These are phyloP conservation scores for Plagiodera versicolora DNA, from an alignment of 2,888 invertebrate genomes.

Conservation along the genomic window DNA sequence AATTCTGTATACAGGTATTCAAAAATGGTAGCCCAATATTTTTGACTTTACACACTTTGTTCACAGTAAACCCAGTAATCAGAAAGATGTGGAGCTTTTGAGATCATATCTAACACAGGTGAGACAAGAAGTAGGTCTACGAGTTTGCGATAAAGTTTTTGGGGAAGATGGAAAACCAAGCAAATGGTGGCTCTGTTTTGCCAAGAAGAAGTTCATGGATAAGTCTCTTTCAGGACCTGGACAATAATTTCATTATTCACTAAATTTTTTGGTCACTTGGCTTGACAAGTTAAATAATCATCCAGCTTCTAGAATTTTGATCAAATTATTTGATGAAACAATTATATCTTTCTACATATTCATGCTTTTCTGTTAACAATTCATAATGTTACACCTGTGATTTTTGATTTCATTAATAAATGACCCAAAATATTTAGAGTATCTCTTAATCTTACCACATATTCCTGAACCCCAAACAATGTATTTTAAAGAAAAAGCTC, in stretches of 20 bases:
- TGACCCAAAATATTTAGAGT: too few species aligned
- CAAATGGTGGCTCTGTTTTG: conserved; percentile 99
- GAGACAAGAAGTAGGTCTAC: conserved; percentile 89
- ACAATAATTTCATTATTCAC: conserved; percentile 57
- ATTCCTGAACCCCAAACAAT: too few species aligned
- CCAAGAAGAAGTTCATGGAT: conserved; percentile 99
- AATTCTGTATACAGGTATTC: conserved; percentile 41
- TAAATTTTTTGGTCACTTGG: background rate
- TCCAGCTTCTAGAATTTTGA: background rate
- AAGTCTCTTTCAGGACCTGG: conserved; percentile 92
- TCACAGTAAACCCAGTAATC: conserved; percentile 72
- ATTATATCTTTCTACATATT: background rate
- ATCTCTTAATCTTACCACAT: too few species aligned
- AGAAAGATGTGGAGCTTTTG: conserved; percentile 85
- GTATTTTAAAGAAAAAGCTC: too few species aligned
- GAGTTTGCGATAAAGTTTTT: conserved; percentile 92
- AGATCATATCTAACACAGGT: conserved; percentile 91
- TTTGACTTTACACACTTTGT: background rate
- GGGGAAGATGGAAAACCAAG: conserved; percentile 92
- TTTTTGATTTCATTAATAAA: too few species aligned
- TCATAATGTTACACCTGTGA: too few species aligned
- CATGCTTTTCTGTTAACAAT: too few species aligned
- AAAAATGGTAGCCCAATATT: background rate
- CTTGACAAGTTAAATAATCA: background rate
- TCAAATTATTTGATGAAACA: background rate